Base-by-base conservation (phyloP, 1,140 invertebrate genomes). In the Cyphomyrmex costatus region DNA sequence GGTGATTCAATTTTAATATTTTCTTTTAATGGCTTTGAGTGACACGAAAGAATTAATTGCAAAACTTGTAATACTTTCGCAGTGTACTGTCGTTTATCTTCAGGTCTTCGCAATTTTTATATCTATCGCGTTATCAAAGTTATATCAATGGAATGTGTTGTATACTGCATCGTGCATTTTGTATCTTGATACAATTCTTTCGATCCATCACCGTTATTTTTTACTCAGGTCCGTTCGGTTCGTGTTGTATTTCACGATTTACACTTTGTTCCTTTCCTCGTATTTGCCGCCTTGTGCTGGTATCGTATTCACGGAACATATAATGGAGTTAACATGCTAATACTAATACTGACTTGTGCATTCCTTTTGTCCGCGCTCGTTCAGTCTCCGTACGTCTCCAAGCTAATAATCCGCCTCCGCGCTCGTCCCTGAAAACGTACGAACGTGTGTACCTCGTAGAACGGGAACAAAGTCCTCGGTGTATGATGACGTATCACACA, bases 391-490 rank as follows among this genome's bases (percentile, higher is more conserved):
- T 27, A 42, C 16, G 24, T 76, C 12, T 49, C n/a, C 27, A 1
- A 42, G 30, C 71, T 80, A 36, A 24, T 42, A 27, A 49, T 24
- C 33, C 70, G 46, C 36, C 70, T 49, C 30, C 68, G 76, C 27
- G 63, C 36, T 70, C 19, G 68, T 46, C 56, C 36, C 12, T 58
- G 65, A 46, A 77, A 88, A 60, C 70, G 49, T 27, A 80, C 56
- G 12, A 42, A 30, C 51, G 56, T 53, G 56, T 53, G 21, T 60
- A 79, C 74, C 68, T 60, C 85, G 80, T 51, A n/a, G 61, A 85
- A 70, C 58, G 70, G 82, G 82, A 88, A 85, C 87, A 61, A 77
- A 65, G 87, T 88, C 66, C 60, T 68, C 73, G 58, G 80, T 70
- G 80, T 66, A 74, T 27, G 56, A 65, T 85, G 71, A 78, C 82